Base-by-base conservation (phyloP, 2,797 vertebrate genomes). In the Chelonia mydas region DNA sequence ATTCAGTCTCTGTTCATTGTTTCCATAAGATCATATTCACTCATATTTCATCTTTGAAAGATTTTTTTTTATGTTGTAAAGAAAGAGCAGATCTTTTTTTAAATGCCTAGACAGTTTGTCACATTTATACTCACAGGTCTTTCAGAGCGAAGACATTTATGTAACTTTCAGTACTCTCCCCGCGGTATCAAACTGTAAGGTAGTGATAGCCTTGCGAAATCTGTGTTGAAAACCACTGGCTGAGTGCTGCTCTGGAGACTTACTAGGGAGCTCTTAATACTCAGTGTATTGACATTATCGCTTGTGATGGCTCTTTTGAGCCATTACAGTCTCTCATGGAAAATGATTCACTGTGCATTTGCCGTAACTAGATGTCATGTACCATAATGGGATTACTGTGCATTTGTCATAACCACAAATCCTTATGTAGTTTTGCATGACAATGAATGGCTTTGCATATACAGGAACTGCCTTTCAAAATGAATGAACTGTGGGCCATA, bases 211-310 rank as follows among this genome's bases (percentile, higher is more conserved):
- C 74, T 94, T 72, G 33, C 5, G 12, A 88, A 97, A 93, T 55
- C 54, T 87, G 55, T 91, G 49, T 37, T 88, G 90, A 94, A 95
- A 95, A 95, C 93, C 49, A 47, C 31, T 11, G 86, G 90, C 87
- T 5, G 0, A 81, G 74, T 76, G 84, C 54, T 93, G 59, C 57
- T 93, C 88, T 78, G 65, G 54, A 94, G 80, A 86, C 31, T 74
- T 95, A 10, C 49, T 81, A 86, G 84, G 90, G 91, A 94, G 93
- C 80, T 93, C 74, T 92, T 94, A 94, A 89, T 55, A 53, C 49
- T 53, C 77, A 16, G 72, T 94, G 93, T 97, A 89, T 94, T 96
- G 96, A 94, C 84, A 54, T 93, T 84, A 84, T 59, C 91, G 87
- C 90, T 90, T 90, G 82, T 59, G 82, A 93, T 81, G 82, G 9